These are phyloP conservation scores for Myotis yumanensis DNA, from an alignment of 2,113 vertebrate genomes.

Conservation along the genomic window DNA sequence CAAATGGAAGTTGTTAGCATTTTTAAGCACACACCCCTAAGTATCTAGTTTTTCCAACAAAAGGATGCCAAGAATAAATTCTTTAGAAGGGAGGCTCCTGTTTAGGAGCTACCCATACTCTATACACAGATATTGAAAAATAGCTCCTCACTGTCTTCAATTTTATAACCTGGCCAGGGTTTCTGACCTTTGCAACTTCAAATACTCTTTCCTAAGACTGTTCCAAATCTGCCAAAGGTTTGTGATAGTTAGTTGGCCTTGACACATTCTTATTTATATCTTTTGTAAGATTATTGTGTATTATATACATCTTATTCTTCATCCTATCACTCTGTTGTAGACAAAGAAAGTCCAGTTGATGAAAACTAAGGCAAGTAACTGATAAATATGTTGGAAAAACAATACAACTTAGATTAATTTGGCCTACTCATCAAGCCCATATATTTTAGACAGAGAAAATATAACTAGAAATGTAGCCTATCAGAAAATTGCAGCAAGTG, in stretches of 20 bases:
- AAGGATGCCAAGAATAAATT: slow-evolving; percentile 53
- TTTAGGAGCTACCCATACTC: not conserved
- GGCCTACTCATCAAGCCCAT: not conserved
- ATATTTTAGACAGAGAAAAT: not conserved
- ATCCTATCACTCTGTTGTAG: not conserved
- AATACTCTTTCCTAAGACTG: not conserved
- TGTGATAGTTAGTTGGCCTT: not conserved
- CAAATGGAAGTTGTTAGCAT: not conserved
- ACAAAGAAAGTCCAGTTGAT: not conserved
- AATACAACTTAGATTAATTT: not conserved
- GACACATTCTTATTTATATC: not conserved
- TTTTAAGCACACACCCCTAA: not conserved
- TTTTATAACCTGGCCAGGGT: not conserved
- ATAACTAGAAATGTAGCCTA: not conserved
- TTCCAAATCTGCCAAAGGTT: not conserved
- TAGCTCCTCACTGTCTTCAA: not conserved
- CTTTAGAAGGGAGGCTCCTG: slow-evolving; percentile 46
- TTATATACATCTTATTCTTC: not conserved
- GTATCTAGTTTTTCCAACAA: not conserved
- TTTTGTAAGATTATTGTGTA: not conserved
- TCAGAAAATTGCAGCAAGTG: not conserved
- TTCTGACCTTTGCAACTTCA: not conserved
- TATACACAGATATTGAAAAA: not conserved
- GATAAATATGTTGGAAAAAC: not conserved
- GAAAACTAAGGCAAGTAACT: not conserved